A percentile compares a stretch with the other conserved stretches of the same genome.
Conservation (phyloP, 2,113 vertebrate genomes). For the Bubalus kerabau region DNA sequence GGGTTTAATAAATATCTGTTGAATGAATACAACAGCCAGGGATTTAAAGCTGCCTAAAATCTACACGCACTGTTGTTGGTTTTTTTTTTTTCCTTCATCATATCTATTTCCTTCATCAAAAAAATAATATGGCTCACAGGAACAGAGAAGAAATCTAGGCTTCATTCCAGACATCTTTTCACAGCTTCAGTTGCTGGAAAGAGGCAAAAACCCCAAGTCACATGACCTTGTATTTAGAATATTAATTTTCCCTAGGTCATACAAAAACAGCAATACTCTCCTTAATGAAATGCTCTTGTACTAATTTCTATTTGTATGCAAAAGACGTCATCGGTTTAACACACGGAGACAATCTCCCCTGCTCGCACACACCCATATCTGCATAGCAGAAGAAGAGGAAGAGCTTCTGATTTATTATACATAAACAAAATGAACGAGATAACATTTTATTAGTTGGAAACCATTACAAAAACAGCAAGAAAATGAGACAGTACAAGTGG, state of each 20-base stretch:
- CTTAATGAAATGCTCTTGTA: conserved; percentile 80
- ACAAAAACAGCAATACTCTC: conserved; percentile 72
- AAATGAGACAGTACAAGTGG: conserved; percentile 76
- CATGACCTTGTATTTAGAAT: conserved; percentile 68
- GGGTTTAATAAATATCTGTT: not conserved
- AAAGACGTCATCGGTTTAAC: conserved; percentile 73
- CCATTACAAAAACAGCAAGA: conserved; percentile 82
- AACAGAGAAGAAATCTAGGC: conserved; percentile 29
- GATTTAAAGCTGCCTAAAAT: conserved; percentile 20
- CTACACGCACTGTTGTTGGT: not conserved
- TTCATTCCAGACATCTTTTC: conserved; percentile 59
- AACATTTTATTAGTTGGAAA: conserved; percentile 84
- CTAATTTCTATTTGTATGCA: conserved; percentile 85
- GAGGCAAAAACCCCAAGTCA: conserved; percentile 57
- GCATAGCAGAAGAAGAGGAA: conserved; percentile 67
- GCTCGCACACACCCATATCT: conserved; percentile 63
- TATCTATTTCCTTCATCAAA: conserved; percentile 51
- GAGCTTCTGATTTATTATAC: conserved; percentile 82
- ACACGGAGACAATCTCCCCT: conserved; percentile 67
- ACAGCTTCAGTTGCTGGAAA: not conserved
- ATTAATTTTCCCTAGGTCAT: conserved; percentile 77
- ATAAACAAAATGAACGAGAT: conserved; percentile 84
- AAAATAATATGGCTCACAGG: conserved; percentile 28
- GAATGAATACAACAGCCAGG: not conserved
- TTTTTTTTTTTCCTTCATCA: not conserved